Percentiles rank a stretch among this genome's conserved stretches.
Evolutionary conservation across 2,888 invertebrate genomes (phyloP).

Genomic region (Diabrotica balteata): DNA sequence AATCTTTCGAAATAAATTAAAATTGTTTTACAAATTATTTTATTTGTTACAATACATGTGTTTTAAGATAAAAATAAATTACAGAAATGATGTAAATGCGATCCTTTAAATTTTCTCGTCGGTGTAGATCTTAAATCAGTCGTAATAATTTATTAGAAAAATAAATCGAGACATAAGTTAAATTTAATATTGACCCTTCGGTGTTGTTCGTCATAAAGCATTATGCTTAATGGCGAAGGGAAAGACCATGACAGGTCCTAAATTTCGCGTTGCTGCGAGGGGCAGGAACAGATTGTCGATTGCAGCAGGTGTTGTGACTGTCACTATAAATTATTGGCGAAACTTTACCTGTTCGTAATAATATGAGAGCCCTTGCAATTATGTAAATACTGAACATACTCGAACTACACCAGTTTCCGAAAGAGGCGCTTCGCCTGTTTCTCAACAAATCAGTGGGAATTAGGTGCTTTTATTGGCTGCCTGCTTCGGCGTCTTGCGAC

Average conservation of each 20-base stretch:
- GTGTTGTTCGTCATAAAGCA: conserved; percentile 8
- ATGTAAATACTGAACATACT: conserved; percentile 51
- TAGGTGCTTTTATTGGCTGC: conserved; percentile 13
- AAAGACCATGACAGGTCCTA: conserved; percentile 42
- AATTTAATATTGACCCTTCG: background rate
- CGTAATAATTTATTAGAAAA: too few species aligned
- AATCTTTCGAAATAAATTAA: too few species aligned
- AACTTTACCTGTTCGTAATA: conserved; percentile 60
- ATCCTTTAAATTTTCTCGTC: too few species aligned
- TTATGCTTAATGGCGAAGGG: conserved; percentile 17
- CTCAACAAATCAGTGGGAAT: conserved; percentile 41
- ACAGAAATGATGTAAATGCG: too few species aligned
- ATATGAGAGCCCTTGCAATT: conserved; percentile 54
- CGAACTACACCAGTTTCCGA: conserved; percentile 30
- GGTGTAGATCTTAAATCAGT: too few species aligned
- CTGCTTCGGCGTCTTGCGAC: background rate
- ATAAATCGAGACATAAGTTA: too few species aligned
- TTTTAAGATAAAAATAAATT: too few species aligned
- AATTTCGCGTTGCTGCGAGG: conserved; percentile 31
- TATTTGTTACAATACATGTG: too few species aligned
- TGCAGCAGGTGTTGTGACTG: conserved; percentile 61
- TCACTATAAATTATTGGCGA: conserved; percentile 59
- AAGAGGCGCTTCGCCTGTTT: conserved; percentile 45
- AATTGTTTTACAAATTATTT: too few species aligned
- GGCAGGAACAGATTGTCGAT: conserved; percentile 52